Evolutionary conservation across 2,113 vertebrate genomes (phyloP), one percentile per base, ranked within the genome.

Genomic region (Nannospalax galili): DNA sequence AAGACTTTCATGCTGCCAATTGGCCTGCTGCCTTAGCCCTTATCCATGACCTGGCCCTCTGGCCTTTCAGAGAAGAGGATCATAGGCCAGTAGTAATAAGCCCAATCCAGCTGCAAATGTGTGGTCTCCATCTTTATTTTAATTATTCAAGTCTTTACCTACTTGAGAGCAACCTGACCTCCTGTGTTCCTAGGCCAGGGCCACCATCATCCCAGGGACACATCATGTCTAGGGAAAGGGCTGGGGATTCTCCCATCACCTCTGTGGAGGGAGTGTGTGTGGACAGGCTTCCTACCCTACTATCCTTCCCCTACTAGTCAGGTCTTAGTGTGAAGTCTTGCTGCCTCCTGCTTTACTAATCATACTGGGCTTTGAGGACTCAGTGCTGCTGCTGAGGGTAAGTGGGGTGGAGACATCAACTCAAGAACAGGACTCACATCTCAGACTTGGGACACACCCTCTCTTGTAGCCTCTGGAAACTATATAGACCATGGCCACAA

Each of bases 41-140:
- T 14, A 24, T 56, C 78, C 24, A 15, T 22, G 37, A 37, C 78
- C 22, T 77, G 56, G 14, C 56, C 14, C 62, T 30, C 16, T 82
- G 1, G 62, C 40, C 19, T 56, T 82, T 69, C 58, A 79, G 87
- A 93, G 28, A 2, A 2, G 26, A 17, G 11, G 2, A 11, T 58
- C 20, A 4, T 22, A 32, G 70, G 15, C 11, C 37, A 35, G 22
- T 4, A 32, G n/a, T 4, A 10, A 20, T 0, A 1, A 77, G 2
- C 12, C 19, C 52, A 35, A 78, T 37, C 42, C 28, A 52, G 16
- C 19, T 58, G 2, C 0, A 2, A 58, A 16, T 17, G 7, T 3
- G 11, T 52, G 26, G 7, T 65, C 37, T 52, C 91, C 48, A 22
- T 40, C 48, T 35, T 40, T 69, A 35, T 52, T 85, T 35, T 26